Percentiles rank a stretch among this genome's conserved stretches.
phyloP scores from a whole-genome alignment of 2,113 vertebrate species.

The Zosterops japonicus region DNA sequence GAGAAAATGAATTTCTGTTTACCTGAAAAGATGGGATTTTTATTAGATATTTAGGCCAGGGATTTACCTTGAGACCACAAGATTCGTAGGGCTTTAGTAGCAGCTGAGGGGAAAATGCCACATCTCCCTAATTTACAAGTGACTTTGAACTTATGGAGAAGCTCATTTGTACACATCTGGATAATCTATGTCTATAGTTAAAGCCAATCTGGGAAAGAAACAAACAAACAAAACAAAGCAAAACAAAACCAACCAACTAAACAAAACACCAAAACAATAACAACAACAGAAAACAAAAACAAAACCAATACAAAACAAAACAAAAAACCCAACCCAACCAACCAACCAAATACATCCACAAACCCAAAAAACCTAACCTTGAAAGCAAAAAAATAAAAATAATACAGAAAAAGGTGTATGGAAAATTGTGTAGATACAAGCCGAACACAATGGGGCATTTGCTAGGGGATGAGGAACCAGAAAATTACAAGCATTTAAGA shows the following conservation, averaged over 20 bases:
- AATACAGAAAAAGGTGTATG: slow-evolving; percentile 37
- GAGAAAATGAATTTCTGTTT: slow-evolving; percentile 14
- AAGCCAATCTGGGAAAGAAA: background rate
- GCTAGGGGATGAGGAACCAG: slow-evolving; percentile 9
- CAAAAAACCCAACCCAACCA: background rate
- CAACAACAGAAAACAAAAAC: too few relatives aligned
- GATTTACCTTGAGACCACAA: slow-evolving; percentile 50
- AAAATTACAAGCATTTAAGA: slow-evolving; percentile 73
- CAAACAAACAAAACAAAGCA: too few relatives aligned
- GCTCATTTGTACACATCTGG: slow-evolving; percentile 59
- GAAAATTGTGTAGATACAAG: slow-evolving; percentile 63
- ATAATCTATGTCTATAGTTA: slow-evolving; percentile 46
- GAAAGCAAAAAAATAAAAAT: slow-evolving; percentile 33
- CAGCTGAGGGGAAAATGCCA: background rate
- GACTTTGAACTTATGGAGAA: slow-evolving; percentile 48
- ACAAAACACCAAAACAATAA: too few relatives aligned
- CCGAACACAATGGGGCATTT: slow-evolving; percentile 58
- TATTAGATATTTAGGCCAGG: slow-evolving; percentile 8
- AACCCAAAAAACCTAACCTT: background rate
- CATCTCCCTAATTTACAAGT: slow-evolving; percentile 46
- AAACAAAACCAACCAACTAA: too few relatives aligned
- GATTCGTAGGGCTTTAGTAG: slow-evolving; percentile 42
- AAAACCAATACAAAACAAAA: too few relatives aligned
- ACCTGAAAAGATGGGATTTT: slow-evolving; percentile 27
- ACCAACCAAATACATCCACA: background rate